These are phyloP conservation scores for Periophthalmus modestus DNA, from an alignment of 2,113 vertebrate genomes.

Conservation along the genomic window DNA sequence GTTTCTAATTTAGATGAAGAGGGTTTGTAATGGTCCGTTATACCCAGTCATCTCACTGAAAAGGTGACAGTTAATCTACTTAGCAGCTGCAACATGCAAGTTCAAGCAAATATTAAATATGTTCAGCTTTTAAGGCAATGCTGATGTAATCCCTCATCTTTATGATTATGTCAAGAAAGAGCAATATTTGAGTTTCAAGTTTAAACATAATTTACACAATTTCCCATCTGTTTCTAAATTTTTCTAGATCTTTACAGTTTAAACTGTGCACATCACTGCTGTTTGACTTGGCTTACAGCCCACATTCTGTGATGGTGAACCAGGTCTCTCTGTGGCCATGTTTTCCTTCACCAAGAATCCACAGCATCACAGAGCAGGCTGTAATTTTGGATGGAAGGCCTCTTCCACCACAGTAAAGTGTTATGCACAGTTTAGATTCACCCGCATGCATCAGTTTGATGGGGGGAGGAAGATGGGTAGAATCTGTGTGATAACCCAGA, in stretches of 20 bases:
- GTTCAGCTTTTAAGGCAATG: neutral
- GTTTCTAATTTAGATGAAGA: neutral
- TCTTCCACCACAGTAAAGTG: neutral
- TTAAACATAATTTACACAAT: neutral
- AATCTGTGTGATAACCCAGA: neutral
- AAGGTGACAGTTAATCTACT: neutral
- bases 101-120: neutral
- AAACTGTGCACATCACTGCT: neutral
- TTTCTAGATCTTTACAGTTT: neutral
- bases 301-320: neutral
- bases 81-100: neutral
- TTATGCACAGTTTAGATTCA: neutral
- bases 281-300: neutral
- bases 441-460: neutral
- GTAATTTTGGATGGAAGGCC: too few species aligned
- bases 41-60: neutral
- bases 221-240: neutral
- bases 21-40: neutral
- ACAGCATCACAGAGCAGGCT: neutral
- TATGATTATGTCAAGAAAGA: neutral
- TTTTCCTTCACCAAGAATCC: neutral
- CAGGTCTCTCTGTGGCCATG: neutral
- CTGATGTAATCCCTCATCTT: neutral
- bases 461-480: neutral
- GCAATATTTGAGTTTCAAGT: neutral